Base-by-base conservation (phyloP, 2,797 vertebrate genomes). In the Naso thynnoides region DNA sequence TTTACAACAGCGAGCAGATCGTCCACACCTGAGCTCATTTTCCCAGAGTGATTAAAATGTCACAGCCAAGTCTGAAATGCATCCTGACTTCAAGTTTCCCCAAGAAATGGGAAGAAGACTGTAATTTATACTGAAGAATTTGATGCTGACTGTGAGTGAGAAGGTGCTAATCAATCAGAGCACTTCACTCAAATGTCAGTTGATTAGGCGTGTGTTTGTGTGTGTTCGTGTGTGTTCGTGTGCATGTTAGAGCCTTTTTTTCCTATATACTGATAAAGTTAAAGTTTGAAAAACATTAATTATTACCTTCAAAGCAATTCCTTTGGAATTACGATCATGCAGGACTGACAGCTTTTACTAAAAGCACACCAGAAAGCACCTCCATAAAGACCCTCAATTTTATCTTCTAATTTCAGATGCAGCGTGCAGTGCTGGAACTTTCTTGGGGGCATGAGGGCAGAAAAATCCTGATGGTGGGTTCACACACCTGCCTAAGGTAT, bases 11-110 rank as follows among this genome's bases (percentile, higher is more conserved):
- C 48, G 65, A 76, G 77, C 62, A 84, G 60, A 83, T 89, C 84
- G 23, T 81, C 68, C 79, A 82, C 87, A 78, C 77, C 85, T 78
- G 52, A 78, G 66, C 76, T 88, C 27, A 84, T 88, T 83, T 84
- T 71, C 76, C 50, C 68, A 27, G 54, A 82, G 86, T 90, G 84
- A 93, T 93, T 93, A 93, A 93, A 93, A 89, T 90, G 90, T 94
- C 92, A 93, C 70, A 41, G 86, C 72, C 68, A 50, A 63, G 70
- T 38, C 69, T 50, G 56, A 91, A 92, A 94, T 92, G 65, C 78
- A 77, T 86, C 65, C 82, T 79, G 92, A 90, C 88, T 88, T 63
- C 19, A 77, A 75, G 83, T 82, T 91, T 88, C 82, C 88, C 80
- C 60, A 55, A 74, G 84, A 86, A 83, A 76, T 58, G 73, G 24